These are phyloP conservation scores for Arnoldichthys spilopterus DNA, from an alignment of 2,797 vertebrate species.

Conservation along the genomic window DNA sequence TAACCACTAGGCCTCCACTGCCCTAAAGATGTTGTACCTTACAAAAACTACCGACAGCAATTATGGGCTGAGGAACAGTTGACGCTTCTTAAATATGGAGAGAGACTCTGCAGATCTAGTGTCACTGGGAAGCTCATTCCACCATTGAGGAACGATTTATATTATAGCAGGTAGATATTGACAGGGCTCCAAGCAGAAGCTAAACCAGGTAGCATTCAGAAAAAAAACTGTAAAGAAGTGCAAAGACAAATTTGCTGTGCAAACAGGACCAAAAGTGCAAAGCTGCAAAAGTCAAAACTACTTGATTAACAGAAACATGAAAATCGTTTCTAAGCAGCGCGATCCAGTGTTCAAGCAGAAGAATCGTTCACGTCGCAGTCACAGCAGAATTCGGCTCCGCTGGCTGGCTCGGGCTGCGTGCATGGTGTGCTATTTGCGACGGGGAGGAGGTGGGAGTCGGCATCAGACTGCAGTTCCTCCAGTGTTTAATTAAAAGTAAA, in stretches of 20 bases:
- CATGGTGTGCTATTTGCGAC: conserved; percentile 25
- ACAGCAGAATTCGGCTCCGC: conserved; percentile 6
- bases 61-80: too few species aligned
- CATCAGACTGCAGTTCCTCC: neutral
- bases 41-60: too few species aligned
- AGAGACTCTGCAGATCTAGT: too few species aligned
- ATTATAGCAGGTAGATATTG: too few species aligned
- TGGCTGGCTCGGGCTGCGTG: neutral
- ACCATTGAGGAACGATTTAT: too few species aligned
- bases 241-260: neutral
- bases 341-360: conserved; percentile 25
- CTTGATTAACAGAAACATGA: neutral
- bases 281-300: neutral
- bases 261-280: neutral
- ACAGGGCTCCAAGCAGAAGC: too few species aligned
- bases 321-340: neutral
- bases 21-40: too few species aligned
- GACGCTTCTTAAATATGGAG: too few species aligned
- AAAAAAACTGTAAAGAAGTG: neutral
- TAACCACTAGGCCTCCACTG: too few species aligned
- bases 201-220: neutral
- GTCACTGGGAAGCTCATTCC: too few species aligned
- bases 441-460: conserved; percentile 29
- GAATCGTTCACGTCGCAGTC: neutral
- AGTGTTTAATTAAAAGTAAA: conserved; percentile 60